Evolutionary conservation across 2,797 vertebrate genomes (phyloP), one percentile per base, ranked within the genome.

Genomic region (Enteromius viviparus): DNA sequence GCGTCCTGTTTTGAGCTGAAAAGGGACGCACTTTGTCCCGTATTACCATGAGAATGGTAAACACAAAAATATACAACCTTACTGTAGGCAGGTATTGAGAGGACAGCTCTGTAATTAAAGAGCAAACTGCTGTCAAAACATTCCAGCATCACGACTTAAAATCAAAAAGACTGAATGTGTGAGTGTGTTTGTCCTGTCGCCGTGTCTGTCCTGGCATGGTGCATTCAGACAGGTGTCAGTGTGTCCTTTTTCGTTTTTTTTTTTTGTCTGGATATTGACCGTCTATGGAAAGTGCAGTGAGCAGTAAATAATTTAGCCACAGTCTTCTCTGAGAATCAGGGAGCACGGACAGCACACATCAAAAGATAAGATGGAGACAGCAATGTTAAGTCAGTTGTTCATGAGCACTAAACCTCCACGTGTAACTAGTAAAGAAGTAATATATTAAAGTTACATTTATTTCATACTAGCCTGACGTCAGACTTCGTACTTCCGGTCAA

Each of bases 161-260:
- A 81, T 15, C 29, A 11, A 81, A 37, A 19, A 37, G 42, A 53
- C 8, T 74, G 58, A 40, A 47, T 60, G 26, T 47, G 66, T 60
- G 51, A 45, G 37, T 55, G 72, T 76, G 47, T 47, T 6, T 72
- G 69, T 82, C 15, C 29, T 64, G 29, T n/a, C 6, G 49, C 4
- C 71, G 40, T 82, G 53, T 62, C 66, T 32, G 71, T 71, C 53
- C 45, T 82, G 70, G 58, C 34, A 9, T 45, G 81, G 74, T 49
- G 51, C 45, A 83, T 74, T 82, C 78, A 81, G 80, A 78, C 19
- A 81, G 69, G 69, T 81, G 75, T 81, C 81, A 84, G 32, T 81
- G 58, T 47, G 68, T 72, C 34, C 26, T 77, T n/a, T 76, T 42
- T 68, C 19, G 23, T 2, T 32, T 51, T 62, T 19, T 62, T 19